These are phyloP conservation scores for Megalops atlanticus DNA, from an alignment of 2,113 vertebrate genomes.

Conservation along the genomic window DNA sequence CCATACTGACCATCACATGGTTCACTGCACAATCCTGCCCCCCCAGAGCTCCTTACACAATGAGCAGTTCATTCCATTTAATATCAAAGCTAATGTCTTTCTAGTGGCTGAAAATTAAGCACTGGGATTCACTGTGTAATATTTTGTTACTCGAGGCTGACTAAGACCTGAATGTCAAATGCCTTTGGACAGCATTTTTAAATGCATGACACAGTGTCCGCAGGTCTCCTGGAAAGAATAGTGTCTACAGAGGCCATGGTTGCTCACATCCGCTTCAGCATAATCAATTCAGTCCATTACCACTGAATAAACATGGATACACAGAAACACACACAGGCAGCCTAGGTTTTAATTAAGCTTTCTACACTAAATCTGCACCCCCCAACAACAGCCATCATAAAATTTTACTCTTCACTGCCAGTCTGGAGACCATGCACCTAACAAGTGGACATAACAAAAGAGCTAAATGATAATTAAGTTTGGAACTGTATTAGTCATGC, in stretches of 20 bases:
- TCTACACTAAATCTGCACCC: neutral
- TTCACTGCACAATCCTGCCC: neutral
- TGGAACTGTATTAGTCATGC: neutral
- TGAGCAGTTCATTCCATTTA: neutral
- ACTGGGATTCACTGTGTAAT: neutral
- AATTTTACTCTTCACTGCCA: neutral
- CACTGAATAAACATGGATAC: neutral
- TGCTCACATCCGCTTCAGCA: neutral
- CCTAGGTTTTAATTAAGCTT: neutral
- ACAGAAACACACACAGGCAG: neutral
- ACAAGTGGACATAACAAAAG: neutral
- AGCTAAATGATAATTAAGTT: neutral
- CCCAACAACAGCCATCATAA: neutral
- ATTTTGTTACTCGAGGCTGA: neutral
- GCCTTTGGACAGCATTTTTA: too few relatives aligned
- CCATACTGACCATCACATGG: neutral
- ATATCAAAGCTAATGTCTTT: neutral
- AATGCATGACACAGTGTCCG: too few relatives aligned
- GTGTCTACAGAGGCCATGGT: neutral
- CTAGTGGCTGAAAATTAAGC: too few relatives aligned
- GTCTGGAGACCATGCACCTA: neutral
- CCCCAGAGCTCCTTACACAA: neutral
- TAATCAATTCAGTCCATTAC: slow-evolving; percentile 2
- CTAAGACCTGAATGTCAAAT: too few relatives aligned
- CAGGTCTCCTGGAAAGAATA: too few relatives aligned